These are phyloP conservation scores for Siderastrea siderea DNA, from an alignment of 92 coral and sea anemone genomes.

Conservation along the genomic window DNA sequence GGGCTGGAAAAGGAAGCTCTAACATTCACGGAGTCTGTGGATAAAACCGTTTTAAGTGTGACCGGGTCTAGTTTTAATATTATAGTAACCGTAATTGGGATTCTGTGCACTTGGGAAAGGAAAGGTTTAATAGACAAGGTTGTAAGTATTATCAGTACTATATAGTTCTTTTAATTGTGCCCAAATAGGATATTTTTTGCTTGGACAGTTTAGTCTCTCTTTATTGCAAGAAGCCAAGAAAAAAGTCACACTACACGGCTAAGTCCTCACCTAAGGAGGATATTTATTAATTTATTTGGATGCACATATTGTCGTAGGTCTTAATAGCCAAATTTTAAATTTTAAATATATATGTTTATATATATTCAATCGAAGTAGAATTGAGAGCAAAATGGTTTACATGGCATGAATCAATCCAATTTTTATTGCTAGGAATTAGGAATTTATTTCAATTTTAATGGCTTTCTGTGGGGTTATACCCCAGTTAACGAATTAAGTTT, in stretches of 20 bases:
- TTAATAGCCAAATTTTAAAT: neutral
- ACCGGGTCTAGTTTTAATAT: too few species aligned
- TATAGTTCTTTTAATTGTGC: slow-evolving; percentile 9
- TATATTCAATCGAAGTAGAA: neutral
- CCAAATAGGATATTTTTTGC: neutral
- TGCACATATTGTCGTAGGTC: slow-evolving; percentile 10
- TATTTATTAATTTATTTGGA: slow-evolving; percentile 35
- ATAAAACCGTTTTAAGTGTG: too few species aligned
- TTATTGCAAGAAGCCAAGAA: neutral
- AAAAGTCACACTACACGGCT: neutral
- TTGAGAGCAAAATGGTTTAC: neutral
- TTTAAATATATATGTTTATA: neutral
- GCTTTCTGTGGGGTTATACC: neutral
- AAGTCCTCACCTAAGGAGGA: neutral
- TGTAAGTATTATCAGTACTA: neutral
- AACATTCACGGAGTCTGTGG: neutral
- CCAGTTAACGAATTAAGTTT: neutral
- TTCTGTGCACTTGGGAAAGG: neutral
- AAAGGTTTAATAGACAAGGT: neutral
- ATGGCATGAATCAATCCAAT: neutral
- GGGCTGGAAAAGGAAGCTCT: too few species aligned
- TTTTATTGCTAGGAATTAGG: slow-evolving; percentile 18
- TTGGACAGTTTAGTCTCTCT: neutral
- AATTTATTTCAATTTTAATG: slow-evolving; percentile 3
- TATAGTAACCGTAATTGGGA: neutral